Evolutionary conservation across 92 coral and sea anemone genomes (phyloP).

Genomic region (Meandrina meandrites): DNA sequence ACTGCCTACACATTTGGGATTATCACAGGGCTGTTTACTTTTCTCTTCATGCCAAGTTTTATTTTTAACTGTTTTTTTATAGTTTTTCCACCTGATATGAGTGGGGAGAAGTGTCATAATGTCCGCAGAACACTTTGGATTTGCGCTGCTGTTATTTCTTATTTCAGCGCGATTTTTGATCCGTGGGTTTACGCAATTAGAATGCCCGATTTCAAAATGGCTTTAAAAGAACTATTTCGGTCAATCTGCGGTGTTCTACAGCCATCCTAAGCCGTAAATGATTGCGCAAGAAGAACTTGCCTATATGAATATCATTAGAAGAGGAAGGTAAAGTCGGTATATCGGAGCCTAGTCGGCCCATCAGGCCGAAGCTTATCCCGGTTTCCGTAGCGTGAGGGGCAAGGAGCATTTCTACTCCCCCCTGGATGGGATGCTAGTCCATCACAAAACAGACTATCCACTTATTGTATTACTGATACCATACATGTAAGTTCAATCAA

Average conservation of each 20-base stretch:
- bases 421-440: no score
- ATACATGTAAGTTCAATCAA: no score
- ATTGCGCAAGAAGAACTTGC: neutral
- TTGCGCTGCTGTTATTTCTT: neutral
- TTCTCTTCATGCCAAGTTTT: conserved; percentile 2
- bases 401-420: no score
- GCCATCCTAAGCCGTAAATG: neutral
- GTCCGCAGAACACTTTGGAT: neutral
- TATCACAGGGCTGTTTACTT: conserved; percentile 1
- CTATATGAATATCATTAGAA: neutral
- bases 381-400: no score
- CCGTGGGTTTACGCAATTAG: conserved; percentile 34
- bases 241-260: neutral
- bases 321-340: no score
- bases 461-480: no score
- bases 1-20: conserved; percentile 15
- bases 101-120: neutral
- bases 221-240: neutral
- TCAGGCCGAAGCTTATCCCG: no score
- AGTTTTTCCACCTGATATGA: neutral
- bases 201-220: conserved; percentile 25
- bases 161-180: conserved; percentile 34
- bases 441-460: no score
- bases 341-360: no score
- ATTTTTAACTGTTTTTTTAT: neutral